Percentiles rank a stretch among this genome's conserved stretches.
Conservation (phyloP, 2,797 vertebrate species). For the Melanotaenia maccullochi region DNA sequence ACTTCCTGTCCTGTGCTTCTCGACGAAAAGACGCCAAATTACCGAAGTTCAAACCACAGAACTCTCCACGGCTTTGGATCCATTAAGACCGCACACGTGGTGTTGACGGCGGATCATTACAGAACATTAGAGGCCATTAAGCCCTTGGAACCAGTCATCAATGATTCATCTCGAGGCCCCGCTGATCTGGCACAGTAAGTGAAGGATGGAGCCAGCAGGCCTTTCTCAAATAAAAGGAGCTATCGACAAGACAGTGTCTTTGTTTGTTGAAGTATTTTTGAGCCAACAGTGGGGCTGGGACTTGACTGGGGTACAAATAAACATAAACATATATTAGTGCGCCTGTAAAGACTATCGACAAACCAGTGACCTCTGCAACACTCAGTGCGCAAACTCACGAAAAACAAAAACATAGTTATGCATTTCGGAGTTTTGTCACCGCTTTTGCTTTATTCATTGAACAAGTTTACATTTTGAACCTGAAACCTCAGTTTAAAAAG, state of each 20-base stretch:
- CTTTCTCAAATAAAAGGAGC: conserved; percentile 52
- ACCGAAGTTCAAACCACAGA: conserved; percentile 90
- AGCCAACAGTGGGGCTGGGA: neutral
- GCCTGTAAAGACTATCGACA: neutral
- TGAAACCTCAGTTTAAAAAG: neutral
- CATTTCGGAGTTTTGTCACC: neutral
- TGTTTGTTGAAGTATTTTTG: conserved; percentile 6
- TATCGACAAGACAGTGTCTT: conserved; percentile 30
- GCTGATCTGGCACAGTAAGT: conserved; percentile 77
- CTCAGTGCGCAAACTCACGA: neutral
- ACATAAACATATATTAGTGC: neutral
- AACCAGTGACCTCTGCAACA: too few relatives aligned
- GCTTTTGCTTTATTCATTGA: neutral
- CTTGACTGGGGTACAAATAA: neutral
- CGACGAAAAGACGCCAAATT: conserved; percentile 76
- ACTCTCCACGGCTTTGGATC: conserved; percentile 91
- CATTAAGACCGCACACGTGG: conserved; percentile 90
- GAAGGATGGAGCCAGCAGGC: conserved; percentile 57
- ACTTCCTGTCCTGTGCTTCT: conserved; percentile 60
- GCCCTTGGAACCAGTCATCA: conserved; percentile 93
- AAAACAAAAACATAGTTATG: neutral
- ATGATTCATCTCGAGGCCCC: conserved; percentile 91
- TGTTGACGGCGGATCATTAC: conserved; percentile 97
- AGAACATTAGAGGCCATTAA: conserved; percentile 97
- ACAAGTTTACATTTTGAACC: neutral